A percentile compares a stretch with the other conserved stretches of the same genome.
Evolutionary conservation across 2,113 vertebrate species (phyloP).

Genomic region (Callithrix jacchus): DNA sequence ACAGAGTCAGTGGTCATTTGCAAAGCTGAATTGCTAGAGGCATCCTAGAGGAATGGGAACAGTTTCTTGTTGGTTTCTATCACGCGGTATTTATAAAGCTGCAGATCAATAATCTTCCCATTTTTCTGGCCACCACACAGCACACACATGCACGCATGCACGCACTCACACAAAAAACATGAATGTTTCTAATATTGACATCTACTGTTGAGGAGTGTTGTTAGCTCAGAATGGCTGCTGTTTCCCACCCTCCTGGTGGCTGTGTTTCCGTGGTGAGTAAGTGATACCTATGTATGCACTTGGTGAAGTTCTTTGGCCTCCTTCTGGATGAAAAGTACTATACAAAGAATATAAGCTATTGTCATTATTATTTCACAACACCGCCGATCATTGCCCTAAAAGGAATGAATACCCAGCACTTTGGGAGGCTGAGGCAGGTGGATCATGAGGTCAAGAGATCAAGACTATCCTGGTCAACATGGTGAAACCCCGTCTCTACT

Average conservation of each 20-base stretch:
- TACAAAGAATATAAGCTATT: constrained; percentile 29
- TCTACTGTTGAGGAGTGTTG: constrained; percentile 32
- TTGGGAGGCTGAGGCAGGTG: too few relatives aligned
- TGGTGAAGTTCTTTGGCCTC: constrained; percentile 65
- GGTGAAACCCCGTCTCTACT: too few relatives aligned
- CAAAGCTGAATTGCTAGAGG: neutral
- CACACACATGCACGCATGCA: too few relatives aligned
- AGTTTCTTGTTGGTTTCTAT: constrained; percentile 45
- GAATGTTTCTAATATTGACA: constrained; percentile 40
- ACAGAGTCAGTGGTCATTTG: neutral
- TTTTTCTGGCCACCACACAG: too few relatives aligned
- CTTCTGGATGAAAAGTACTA: constrained; percentile 57
- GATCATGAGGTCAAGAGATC: too few relatives aligned
- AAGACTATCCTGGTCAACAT: too few relatives aligned
- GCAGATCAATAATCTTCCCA: constrained; percentile 1
- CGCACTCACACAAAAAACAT: neutral
- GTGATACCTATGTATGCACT: neutral
- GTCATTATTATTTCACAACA: constrained; percentile 45
- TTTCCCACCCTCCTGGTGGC: neutral
- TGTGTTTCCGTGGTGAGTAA: constrained; percentile 47
- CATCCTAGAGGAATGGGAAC: neutral
- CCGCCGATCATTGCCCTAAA: neutral
- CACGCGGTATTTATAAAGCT: constrained; percentile 41
- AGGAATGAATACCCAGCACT: neutral
- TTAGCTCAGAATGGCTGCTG: constrained; percentile 48